Evolutionary conservation across 1,140 invertebrate species (phyloP), one percentile per base, ranked within the genome.

Genomic region (Drosophila kohkoa): DNA sequence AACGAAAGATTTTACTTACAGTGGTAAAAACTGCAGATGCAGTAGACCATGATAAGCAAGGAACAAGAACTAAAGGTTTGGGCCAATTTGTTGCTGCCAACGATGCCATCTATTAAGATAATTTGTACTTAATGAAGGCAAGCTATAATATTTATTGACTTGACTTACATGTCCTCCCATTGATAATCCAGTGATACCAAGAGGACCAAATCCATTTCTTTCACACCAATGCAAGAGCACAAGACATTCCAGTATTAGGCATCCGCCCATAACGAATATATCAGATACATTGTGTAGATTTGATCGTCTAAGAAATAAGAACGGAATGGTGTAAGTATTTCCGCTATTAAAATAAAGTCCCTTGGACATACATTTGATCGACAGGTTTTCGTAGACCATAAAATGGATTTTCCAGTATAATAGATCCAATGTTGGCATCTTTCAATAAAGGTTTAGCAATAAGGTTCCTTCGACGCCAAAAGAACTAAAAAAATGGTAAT

Each of bases 251-350:
- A 99, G 94, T 45, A 99, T 98, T 51, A 99, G 93, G 92, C 98
- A 98, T 28, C 97, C 98, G 62, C 99, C 99, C 99, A 99, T 99
- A 54, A 99, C 97, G 95, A 99, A 99, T 87, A 99, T 97, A 93
- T 99, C 99, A 49, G 97, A 98, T 0, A 99, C 98, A 94, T 99
- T 98, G 82, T 97, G 96, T 28, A 99, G 94, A 92, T 96, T 96
- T 2, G 99, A 99, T 25, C 98, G 95, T 63, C 97, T 98, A 92
- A 35, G 75, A 63, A 30, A 77, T 8, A 7, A 20, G 5, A 54
- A 38, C 3, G 0, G 35, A 2, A 8, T 3, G 7, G 7, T 38
- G 20, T 38, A 10, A 8, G 7, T 38, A 38, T 32, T 25, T 25
- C 20, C 20, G 30, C 30, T 32, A 6, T 8, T 32, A 3, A 38